Evolutionary conservation across 2,888 invertebrate species (phyloP).

Genomic region (Labia minor): DNA sequence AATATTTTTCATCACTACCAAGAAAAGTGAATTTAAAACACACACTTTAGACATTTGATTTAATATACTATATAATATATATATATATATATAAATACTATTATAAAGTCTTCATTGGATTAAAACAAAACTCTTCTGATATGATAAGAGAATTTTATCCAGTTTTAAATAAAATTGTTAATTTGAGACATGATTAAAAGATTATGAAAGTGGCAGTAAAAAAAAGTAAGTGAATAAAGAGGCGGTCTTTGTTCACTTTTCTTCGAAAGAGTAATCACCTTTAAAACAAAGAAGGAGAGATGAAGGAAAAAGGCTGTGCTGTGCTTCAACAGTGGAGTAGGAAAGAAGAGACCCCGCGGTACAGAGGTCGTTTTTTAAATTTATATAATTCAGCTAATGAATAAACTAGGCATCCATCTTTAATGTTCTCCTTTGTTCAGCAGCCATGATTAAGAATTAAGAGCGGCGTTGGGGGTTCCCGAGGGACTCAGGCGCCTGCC

Average conservation of each 20-base stretch:
- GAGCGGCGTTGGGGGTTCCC: not conserved
- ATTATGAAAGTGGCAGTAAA: not conserved
- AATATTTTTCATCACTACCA: no score
- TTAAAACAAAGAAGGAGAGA: not conserved
- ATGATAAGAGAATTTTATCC: no score
- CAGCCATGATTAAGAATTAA: conserved; percentile 8
- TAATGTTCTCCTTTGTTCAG: conserved; percentile 8
- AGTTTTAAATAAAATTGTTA: not conserved
- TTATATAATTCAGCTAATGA: conserved; percentile 13
- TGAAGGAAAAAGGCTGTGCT: not conserved
- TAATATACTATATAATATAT: no score
- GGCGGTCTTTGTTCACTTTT: not conserved
- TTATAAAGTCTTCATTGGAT: no score
- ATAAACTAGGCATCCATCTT: conserved; percentile 13
- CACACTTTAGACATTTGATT: no score
- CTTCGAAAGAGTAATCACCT: not conserved
- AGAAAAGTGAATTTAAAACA: no score
- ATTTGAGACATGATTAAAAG: conserved; percentile 1
- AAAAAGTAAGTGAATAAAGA: not conserved
- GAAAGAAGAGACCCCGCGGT: not conserved
- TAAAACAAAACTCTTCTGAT: no score
- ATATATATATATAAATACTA: no score
- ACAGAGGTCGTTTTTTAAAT: not conserved
- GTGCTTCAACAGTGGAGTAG: not conserved
- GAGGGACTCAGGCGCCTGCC: not conserved